Conservation (phyloP, 2,797 vertebrate genomes). For the Peromyscus nudipes region DNA sequence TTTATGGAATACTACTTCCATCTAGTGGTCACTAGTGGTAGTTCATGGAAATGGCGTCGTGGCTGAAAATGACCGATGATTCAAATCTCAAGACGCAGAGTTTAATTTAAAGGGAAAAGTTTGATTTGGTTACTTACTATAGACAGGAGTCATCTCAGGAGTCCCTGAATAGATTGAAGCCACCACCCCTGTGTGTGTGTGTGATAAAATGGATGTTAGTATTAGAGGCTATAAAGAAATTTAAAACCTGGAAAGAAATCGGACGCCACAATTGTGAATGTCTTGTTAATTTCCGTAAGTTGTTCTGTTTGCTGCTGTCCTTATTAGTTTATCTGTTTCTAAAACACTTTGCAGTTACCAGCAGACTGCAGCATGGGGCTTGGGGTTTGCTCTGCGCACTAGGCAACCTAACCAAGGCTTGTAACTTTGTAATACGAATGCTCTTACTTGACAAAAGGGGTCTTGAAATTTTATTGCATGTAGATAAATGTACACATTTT, state of each 20-base stretch:
- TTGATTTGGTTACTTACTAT: conserved; percentile 1
- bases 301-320: not conserved
- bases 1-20: conserved; percentile 46
- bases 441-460: not conserved
- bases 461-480: not conserved
- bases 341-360: not conserved
- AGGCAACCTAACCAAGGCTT: not conserved
- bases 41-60: not conserved
- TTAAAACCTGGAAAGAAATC: not conserved
- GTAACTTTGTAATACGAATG: rapidly evolving
- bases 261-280: not conserved
- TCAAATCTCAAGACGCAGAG: not conserved
- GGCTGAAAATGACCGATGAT: not conserved
- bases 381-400: rapidly evolving
- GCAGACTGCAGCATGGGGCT: not conserved
- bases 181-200: not conserved
- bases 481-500: not conserved
- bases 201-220: not conserved
- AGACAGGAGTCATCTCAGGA: not conserved
- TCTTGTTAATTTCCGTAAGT: not conserved
- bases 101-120: conserved; percentile 6
- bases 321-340: no score
- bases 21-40: conserved; percentile 12
- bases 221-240: not conserved
- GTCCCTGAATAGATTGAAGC: not conserved